Evolutionary conservation across 2,797 vertebrate genomes (phyloP), one percentile per base, ranked within the genome.

Genomic region (Pygocentrus nattereri): DNA sequence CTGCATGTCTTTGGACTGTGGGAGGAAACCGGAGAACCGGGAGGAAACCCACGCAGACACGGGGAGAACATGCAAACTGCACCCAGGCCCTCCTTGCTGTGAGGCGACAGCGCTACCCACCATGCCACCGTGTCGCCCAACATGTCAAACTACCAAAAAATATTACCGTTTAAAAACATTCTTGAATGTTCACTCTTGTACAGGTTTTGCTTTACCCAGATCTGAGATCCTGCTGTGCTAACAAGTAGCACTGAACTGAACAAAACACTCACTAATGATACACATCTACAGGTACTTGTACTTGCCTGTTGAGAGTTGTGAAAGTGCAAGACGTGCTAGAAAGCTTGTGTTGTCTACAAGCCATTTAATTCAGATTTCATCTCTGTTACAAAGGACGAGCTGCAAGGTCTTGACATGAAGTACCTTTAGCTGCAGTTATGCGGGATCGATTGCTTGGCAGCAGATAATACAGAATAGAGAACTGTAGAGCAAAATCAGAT

Each of bases 341-440:
- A 74, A 75, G 52, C 59, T 69, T 27, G 62, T 31, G 61, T 64
- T 73, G 74, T 78, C 56, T 69, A 80, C 86, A 88, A 87, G 44
- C 90, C 89, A 84, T 30, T 44, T 2, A 68, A 75, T 49, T 74
- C 73, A 71, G 74, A 67, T 84, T 90, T 88, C 8, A 91, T 90
- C 89, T 91, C 84, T 54, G 84, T 82, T 31, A 56, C 79, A 65
- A 76, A 81, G 85, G 84, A 86, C 85, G 56, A 83, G 83, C 85
- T 67, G 62, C 78, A 81, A 82, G 83, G 84, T 12, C 71, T 80
- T 90, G 89, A 89, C 87, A 87, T 27, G 0, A 44, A 30, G 75
- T 75, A 87, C 86, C 86, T 88, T 90, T 88, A 87, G 76, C 69
- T 84, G 86, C 85, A 87, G 84, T 88, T 88, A 89, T 82, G 31